Conservation (phyloP, 1,140 invertebrate species). For the Drosophila varians region DNA sequence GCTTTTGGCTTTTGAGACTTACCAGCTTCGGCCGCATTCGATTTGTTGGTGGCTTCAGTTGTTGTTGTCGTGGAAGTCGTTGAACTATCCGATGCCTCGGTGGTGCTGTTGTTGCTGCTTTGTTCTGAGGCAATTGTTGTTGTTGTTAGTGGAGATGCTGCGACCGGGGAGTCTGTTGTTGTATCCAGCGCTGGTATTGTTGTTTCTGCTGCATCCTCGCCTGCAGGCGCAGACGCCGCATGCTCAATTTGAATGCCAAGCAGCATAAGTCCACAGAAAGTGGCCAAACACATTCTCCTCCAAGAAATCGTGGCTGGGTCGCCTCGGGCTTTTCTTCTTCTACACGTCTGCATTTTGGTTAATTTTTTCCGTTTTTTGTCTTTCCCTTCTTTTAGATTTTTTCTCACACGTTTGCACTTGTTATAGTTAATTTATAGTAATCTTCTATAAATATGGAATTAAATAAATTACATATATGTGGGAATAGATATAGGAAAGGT, state of each 20-base stretch:
- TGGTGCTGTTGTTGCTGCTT: slow-evolving; percentile 40
- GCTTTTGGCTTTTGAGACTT: slow-evolving; percentile 59
- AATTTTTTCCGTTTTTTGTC: slow-evolving; percentile 17
- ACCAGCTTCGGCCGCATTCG: slow-evolving; percentile 70
- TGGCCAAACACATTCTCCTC: slow-evolving; percentile 60
- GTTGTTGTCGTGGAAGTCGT: slow-evolving; percentile 59
- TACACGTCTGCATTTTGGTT: slow-evolving; percentile 66
- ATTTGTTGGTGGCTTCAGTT: slow-evolving; percentile 55
- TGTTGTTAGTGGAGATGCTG: slow-evolving; percentile 41
- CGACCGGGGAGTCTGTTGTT: slow-evolving; percentile 50
- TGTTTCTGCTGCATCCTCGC: slow-evolving; percentile 64
- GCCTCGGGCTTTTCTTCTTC: slow-evolving; percentile 66
- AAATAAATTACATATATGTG: slow-evolving; percentile 36
- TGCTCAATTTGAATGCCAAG: slow-evolving; percentile 78
- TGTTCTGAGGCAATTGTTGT: slow-evolving; percentile 69
- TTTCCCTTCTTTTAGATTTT: slow-evolving; percentile 37
- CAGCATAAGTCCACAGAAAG: slow-evolving; percentile 68
- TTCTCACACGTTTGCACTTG: slow-evolving; percentile 73
- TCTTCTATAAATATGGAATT: slow-evolving; percentile 49
- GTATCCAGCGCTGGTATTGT: slow-evolving; percentile 54
- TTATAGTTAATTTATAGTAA: slow-evolving; percentile 51
- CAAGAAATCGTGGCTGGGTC: slow-evolving; percentile 41
- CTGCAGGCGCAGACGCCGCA: slow-evolving; percentile 74
- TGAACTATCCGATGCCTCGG: slow-evolving; percentile 63
- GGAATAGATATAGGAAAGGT: slow-evolving; percentile 16